These are phyloP conservation scores for Platysteira castanea DNA, from an alignment of 2,113 vertebrate genomes.

Conservation along the genomic window DNA sequence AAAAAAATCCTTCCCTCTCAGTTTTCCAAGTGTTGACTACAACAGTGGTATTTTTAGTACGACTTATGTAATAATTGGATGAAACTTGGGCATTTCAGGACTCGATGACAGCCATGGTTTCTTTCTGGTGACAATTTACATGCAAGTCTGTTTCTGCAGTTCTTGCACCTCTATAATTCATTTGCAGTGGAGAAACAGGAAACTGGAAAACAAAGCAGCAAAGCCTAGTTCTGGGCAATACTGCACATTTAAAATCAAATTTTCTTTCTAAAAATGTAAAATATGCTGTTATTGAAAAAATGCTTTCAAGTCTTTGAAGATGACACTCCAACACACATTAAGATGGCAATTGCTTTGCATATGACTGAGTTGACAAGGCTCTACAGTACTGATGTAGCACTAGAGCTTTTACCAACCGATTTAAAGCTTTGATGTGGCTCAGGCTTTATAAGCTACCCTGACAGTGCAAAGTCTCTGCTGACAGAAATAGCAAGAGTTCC, in stretches of 20 bases:
- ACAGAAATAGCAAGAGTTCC: background rate
- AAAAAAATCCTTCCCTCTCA: background rate
- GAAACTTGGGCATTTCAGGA: background rate
- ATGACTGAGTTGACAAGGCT: background rate
- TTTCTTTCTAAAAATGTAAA: background rate
- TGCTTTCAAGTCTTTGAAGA: background rate
- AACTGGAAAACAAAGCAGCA: background rate
- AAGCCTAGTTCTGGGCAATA: background rate
- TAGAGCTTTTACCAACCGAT: background rate
- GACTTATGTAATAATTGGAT: background rate
- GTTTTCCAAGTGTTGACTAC: background rate
- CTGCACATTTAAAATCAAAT: background rate
- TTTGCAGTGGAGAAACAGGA: background rate
- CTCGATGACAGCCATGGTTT: background rate
- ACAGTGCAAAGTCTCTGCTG: background rate
- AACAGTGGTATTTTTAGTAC: background rate
- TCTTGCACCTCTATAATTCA: background rate
- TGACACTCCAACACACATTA: background rate
- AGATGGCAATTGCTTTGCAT: background rate
- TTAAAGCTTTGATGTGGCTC: constrained; percentile 5
- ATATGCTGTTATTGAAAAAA: background rate
- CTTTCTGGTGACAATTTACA: background rate
- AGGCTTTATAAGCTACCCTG: background rate
- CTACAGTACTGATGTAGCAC: background rate
- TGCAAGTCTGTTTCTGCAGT: background rate